Evolutionary conservation across 1,140 invertebrate genomes (phyloP).

Genomic region (Aphelenchoides besseyi): DNA sequence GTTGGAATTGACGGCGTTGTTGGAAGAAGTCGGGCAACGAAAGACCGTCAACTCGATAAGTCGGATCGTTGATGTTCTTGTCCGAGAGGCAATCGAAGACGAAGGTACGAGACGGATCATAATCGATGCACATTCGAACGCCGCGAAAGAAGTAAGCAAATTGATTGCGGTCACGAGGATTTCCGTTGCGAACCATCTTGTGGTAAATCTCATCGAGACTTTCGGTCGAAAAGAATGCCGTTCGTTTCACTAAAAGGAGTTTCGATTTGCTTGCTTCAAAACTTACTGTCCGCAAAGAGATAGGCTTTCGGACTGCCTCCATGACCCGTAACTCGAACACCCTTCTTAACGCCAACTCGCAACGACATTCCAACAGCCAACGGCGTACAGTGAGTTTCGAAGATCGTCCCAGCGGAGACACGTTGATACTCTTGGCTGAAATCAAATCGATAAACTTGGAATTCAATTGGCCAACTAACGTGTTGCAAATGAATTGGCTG

Average conservation of each 20-base stretch:
- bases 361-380: not conserved
- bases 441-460: not conserved
- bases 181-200: not conserved
- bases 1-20: not conserved
- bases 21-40: not conserved
- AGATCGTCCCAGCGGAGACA: not conserved
- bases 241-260: not conserved
- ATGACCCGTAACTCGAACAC: not conserved
- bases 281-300: slow-evolving; percentile 7
- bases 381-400: not conserved
- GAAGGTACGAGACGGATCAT: not conserved
- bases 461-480: not conserved
- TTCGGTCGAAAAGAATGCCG: not conserved
- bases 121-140: not conserved
- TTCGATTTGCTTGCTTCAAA: not conserved
- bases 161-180: not conserved
- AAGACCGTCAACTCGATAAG: not conserved
- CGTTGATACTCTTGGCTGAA: not conserved
- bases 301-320: not conserved
- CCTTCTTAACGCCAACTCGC: not conserved
- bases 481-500: not conserved
- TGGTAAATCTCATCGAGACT: not conserved
- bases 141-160: not conserved
- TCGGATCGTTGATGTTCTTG: not conserved
- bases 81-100: not conserved